Evolutionary conservation across 1,140 invertebrate genomes (phyloP).

Genomic region (Tachypleus tridentatus): DNA sequence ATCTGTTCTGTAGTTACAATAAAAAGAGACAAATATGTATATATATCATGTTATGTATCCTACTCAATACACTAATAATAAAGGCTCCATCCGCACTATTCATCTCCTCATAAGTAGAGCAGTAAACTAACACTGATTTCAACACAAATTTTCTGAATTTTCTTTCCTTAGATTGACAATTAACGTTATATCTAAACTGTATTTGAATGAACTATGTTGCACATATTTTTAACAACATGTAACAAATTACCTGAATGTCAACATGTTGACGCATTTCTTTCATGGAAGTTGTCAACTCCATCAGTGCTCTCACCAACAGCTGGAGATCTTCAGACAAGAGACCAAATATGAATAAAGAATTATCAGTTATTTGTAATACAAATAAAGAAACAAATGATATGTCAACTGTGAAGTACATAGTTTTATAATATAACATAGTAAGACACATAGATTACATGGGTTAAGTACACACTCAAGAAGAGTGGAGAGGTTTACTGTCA

Average conservation of each 20-base stretch:
- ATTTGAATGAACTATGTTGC: not conserved
- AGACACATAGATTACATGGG: not conserved
- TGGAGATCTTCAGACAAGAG: conserved; percentile 12
- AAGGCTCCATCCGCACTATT: not conserved
- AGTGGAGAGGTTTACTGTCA: not conserved
- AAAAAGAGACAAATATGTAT: too few species aligned
- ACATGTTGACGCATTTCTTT: conserved; percentile 18
- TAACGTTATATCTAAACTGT: not conserved
- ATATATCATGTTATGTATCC: too few species aligned
- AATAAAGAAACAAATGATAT: not conserved
- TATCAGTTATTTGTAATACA: not conserved
- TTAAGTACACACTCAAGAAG: not conserved
- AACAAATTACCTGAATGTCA: conserved; percentile 21
- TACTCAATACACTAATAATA: not conserved
- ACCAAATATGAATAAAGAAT: not conserved
- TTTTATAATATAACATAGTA: not conserved
- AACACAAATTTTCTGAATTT: conserved; percentile 9
- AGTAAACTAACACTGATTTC: conserved; percentile 1
- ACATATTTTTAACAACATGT: not conserved
- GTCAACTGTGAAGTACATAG: not conserved
- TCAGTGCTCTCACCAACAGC: conserved; percentile 10
- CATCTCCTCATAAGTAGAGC: conserved; percentile 6
- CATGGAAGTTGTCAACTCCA: conserved; percentile 13
- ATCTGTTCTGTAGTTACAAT: too few species aligned
- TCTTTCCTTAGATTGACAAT: not conserved